Percentiles rank a stretch among this genome's conserved stretches.
phyloP scores from a whole-genome alignment of 2,113 vertebrate genomes.

The Aix galericulata region DNA sequence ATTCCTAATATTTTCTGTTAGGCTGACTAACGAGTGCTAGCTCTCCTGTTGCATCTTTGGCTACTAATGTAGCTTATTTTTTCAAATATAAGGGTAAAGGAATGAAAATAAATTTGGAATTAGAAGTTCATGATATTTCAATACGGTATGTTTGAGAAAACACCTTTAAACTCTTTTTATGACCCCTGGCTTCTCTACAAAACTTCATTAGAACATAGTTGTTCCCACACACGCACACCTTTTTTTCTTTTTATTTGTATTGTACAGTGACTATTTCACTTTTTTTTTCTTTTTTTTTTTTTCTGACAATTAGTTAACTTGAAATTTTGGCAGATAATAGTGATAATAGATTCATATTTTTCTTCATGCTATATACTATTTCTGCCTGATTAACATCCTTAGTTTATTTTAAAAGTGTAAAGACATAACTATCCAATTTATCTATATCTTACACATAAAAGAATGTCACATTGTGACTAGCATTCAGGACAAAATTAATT shows the following conservation, averaged over 20 bases:
- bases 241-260: background rate
- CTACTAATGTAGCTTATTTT: background rate
- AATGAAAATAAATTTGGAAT: background rate
- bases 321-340: background rate
- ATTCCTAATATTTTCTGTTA: background rate
- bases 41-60: background rate
- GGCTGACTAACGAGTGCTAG: background rate
- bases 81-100: background rate
- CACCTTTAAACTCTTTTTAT: background rate
- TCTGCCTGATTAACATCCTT: background rate
- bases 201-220: background rate
- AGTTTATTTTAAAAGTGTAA: background rate
- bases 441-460: background rate
- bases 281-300: background rate
- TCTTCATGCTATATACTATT: background rate
- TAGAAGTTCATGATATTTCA: background rate
- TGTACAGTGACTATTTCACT: background rate
- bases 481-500: background rate
- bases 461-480: background rate
- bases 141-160: background rate
- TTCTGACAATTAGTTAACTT: background rate
- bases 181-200: background rate
- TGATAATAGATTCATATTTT: background rate
- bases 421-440: background rate
- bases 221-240: background rate